These are phyloP conservation scores for Amphipyra tragopoginis DNA, from an alignment of 2,888 invertebrate genomes.

Conservation along the genomic window DNA sequence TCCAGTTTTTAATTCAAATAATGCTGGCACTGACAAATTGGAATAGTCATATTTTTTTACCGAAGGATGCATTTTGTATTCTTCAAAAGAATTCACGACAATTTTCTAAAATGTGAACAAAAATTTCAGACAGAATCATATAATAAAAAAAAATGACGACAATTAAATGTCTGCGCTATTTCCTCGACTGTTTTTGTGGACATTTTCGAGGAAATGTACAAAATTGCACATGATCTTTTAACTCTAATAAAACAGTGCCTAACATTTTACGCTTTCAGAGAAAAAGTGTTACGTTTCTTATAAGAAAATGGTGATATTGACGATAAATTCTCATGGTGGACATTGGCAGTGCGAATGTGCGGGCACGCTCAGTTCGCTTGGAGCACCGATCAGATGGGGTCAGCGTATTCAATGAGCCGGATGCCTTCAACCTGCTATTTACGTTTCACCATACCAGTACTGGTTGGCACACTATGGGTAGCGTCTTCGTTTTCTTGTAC, in stretches of 20 bases:
- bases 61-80: constrained; percentile 13
- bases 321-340: constrained; percentile 61
- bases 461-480: constrained; percentile 86
- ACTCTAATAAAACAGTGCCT: constrained; percentile 4
- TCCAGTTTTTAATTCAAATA: not conserved
- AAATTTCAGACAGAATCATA: constrained; percentile 15
- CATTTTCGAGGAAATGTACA: constrained; percentile 7
- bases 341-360: constrained; percentile 74
- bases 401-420: constrained; percentile 89
- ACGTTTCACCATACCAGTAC: constrained; percentile 87
- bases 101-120: constrained; percentile 16
- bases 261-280: constrained; percentile 14
- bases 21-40: not conserved
- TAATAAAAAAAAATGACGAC: constrained; percentile 24
- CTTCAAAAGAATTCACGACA: constrained; percentile 2
- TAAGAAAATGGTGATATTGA: constrained; percentile 37
- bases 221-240: constrained; percentile 7
- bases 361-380: constrained; percentile 73
- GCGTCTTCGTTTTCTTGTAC: constrained; percentile 78
- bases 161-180: constrained; percentile 12
- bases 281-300: constrained; percentile 23
- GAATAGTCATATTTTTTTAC: constrained; percentile 1
- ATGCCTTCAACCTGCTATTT: constrained; percentile 88
- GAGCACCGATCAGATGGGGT: constrained; percentile 88
- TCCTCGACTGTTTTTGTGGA: constrained; percentile 18